Evolutionary conservation across 1,140 invertebrate species (phyloP).

Genomic region (Megalonaias nervosa): DNA sequence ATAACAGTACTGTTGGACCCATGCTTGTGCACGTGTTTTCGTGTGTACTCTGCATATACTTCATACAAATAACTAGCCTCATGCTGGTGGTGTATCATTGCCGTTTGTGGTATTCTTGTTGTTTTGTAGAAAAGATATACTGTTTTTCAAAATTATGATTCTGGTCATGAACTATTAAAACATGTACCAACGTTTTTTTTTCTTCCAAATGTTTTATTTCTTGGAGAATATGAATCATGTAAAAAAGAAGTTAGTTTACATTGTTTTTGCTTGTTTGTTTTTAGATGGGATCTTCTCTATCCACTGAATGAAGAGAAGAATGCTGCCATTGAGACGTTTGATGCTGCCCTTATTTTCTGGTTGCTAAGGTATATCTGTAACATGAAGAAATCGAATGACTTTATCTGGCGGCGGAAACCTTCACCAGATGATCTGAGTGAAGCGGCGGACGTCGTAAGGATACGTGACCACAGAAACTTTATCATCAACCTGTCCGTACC

Average conservation of each 20-base stretch:
- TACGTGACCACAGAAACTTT: constrained; percentile 27
- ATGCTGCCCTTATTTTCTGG: constrained; percentile 29
- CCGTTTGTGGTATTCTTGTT: too few species aligned
- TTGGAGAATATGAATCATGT: background rate
- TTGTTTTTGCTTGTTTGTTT: background rate
- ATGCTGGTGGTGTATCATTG: too few species aligned
- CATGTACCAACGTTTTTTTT: background rate
- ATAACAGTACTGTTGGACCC: too few species aligned
- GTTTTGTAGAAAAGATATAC: too few species aligned
- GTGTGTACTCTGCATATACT: too few species aligned
- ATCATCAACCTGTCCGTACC: constrained; percentile 27
- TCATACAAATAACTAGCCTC: too few species aligned
- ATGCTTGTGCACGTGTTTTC: too few species aligned
- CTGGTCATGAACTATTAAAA: background rate
- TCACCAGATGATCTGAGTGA: constrained; percentile 24
- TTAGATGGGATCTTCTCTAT: constrained; percentile 27
- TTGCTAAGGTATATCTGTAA: constrained; percentile 30
- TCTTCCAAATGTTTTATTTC: background rate
- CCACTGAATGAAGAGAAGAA: constrained; percentile 29
- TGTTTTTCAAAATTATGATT: background rate
- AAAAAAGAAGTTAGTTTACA: background rate
- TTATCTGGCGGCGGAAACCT: constrained; percentile 34
- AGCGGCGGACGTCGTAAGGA: constrained; percentile 25
- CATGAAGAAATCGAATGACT: constrained; percentile 29
- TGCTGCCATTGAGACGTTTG: constrained; percentile 15